Evolutionary conservation across 1,140 invertebrate genomes (phyloP), one percentile per base, ranked within the genome.

Genomic region (Harpegnathos saltator): DNA sequence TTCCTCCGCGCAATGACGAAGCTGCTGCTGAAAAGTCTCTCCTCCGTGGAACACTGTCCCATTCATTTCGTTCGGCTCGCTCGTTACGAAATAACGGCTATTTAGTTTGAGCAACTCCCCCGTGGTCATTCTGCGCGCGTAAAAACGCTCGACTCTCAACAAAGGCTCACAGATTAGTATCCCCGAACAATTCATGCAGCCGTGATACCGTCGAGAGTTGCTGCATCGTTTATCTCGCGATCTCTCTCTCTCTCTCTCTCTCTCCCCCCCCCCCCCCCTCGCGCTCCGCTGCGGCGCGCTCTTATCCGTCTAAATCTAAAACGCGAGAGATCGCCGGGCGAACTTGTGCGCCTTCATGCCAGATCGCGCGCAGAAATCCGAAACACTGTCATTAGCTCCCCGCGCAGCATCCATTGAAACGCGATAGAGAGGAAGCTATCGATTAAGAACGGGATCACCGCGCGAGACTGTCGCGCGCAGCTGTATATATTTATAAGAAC

Each of bases 391-490:
- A n/a, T 77, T 56, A 77, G 44, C 22, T 66, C 48, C 66, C 66
- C 14, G 24, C 14, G 24, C 48, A 59, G 26, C 22, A 22, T 38
- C 29, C 1, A 77, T 54, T 75, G 54, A 77, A 54, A 19, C 61
- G 48, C n/a, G 61, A 38, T 59, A 75, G 59, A 29, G 14, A 7
- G 3, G n/a, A 5, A 19, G 26, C 48, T 77, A 56, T 3, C 63
- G 68, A 77, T 77, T 77, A 68, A 77, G 62, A 54, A 38, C 15
- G 11, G 44, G 24, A 24, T 77, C 59, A 44, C 24, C 72, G 11
- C 1, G 58, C 24, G 33, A 66, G 66, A 15, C 19, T 44, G 48
- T 38, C 62, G 26, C 48, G 48, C 50, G 38, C 66, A 77, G 33
- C 19, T 11, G 14, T 77, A 54, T 77, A 54, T 77, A 4, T n/a